Evolutionary conservation across 2,113 vertebrate species (phyloP), one percentile per base, ranked within the genome.

Genomic region (Phaethornis superciliosus): DNA sequence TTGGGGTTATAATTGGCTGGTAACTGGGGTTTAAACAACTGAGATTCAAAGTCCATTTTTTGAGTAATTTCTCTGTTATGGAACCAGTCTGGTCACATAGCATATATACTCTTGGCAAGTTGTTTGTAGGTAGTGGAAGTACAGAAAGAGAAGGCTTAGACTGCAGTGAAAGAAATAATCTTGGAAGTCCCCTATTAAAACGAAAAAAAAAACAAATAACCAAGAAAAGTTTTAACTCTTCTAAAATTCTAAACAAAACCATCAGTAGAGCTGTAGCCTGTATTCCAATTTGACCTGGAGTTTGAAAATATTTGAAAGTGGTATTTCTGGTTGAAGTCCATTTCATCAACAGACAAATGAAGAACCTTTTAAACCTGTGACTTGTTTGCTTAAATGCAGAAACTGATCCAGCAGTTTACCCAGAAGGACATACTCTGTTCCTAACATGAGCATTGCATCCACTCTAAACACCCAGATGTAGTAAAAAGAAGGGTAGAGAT

Each of bases 21-120:
- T 93, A 93, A 93, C 88, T 46, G 80, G 76, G 79, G 71, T 94
- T 93, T 72, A 51, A 93, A 88, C 85, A 95, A 86, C 56, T 51
- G 82, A 64, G 91, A 86, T 65, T 91, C 88, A 81, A 91, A 94
- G 94, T 64, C 88, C 69, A 17, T 55, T 81, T 95, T 88, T 81
- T 40, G 62, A 88, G 94, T 88, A 49, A 42, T 86, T 96, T 91
- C 64, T 93, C n/a, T 76, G 9, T 52, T 90, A 55, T 71, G 77
- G 82, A 81, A 67, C 58, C 56, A 83, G 88, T 81, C 91, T 81
- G 26, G 70, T 90, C 58, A 2, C 69, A 75, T 4, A 68, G 76
- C 58, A 81, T 72, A 30, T 35, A 54, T 76, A 24, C 49, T 90
- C 85, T 85, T 90, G 88, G 82, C 60, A 88, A 91, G 59, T 40